Evolutionary conservation across 2,888 invertebrate species (phyloP), one percentile per base, ranked within the genome.

Genomic region (Drosophila antonietae): DNA sequence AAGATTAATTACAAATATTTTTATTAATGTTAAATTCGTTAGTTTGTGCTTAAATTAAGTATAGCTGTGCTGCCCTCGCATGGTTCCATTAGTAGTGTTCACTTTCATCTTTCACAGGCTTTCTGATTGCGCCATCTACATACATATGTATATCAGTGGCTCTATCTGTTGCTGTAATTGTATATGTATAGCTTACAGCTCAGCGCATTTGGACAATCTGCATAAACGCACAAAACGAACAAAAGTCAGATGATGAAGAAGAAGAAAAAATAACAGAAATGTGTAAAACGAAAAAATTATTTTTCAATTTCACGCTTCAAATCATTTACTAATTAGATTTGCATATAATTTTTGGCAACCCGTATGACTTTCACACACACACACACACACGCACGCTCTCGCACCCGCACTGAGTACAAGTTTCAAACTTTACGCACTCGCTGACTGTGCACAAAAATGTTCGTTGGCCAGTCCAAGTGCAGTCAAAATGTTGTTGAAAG

Each of bases 261-360:
- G 10, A 46, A 35, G 23, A 18, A 51, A 2, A 23, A 33, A 18
- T 66, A 53, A 55, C 3, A 6, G 55, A 55, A 56, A 55, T 52
- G 52, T 67, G 41, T 41, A 55, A 66, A 69, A 35, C 37, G 57
- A 70, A 77, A 81, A 88, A 88, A 83, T 79, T 73, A 81, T 78
- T 90, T 91, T 90, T 88, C 90, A 91, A 91, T 91, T 91, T 91
- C 90, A 91, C 88, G 91, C 91, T 87, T 90, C 89, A 89, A 90
- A 88, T 84, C 88, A 75, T 91, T 88, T 90, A 90, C 91, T 91
- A 91, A 91, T 91, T 91, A 91, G 90, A 91, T 90, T 91, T 91
- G 85, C 91, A 88, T 87, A 82, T 83, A 81, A 84, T 84, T 81
- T 88, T 86, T 75, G 75, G 81, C 75, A 88, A 60, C 74, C 78